Evolutionary conservation across 2,113 vertebrate species (phyloP), one percentile per base, ranked within the genome.

Genomic region (Melanerpes formicivorus): DNA sequence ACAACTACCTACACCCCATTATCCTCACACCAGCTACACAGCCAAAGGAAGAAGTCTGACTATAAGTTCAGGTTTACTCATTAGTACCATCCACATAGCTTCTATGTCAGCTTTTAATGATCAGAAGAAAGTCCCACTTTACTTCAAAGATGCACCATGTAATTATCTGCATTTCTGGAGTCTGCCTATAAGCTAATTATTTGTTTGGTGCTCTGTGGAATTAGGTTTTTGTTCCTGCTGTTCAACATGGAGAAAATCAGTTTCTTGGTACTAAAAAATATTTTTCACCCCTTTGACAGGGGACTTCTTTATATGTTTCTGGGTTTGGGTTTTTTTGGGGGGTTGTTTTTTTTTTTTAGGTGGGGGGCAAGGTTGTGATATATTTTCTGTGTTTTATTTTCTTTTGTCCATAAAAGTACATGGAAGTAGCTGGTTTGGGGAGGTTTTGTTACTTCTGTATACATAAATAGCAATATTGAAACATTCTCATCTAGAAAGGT

Each of bases 181-280:
- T 85, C 72, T 86, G 48, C 72, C 80, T 93, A 92, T 64, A 69
- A 94, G 86, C 66, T 95, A 95, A 80, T 96, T 95, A 90, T 86
- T 94, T 85, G 80, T 95, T 95, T 93, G 12, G 66, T 93, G 66
- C 66, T 87, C 69, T 55, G 58, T 88, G 69, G 80, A 96, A 95
- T 94, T 95, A 90, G 55, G 89, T 84, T 52, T 37, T 93, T 88
- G n/a, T n/a, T 72, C 14, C 74, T 79, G 76, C 73, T 93, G 55
- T 29, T 93, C 46, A 87, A 84, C 85, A 67, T 12, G 2, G 37
- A 37, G 14, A 30, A 93, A 84, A 79, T 18, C 6, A 63, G 18
- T 76, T 89, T 34, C 70, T 93, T 79, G 55, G 10, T 82, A 54
- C 10, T 55, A 50, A 66, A 3, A 50, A 50, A 52, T 52, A 63